These are phyloP conservation scores for Clarias fuscus DNA, from an alignment of 2,797 vertebrate genomes.

Conservation along the genomic window DNA sequence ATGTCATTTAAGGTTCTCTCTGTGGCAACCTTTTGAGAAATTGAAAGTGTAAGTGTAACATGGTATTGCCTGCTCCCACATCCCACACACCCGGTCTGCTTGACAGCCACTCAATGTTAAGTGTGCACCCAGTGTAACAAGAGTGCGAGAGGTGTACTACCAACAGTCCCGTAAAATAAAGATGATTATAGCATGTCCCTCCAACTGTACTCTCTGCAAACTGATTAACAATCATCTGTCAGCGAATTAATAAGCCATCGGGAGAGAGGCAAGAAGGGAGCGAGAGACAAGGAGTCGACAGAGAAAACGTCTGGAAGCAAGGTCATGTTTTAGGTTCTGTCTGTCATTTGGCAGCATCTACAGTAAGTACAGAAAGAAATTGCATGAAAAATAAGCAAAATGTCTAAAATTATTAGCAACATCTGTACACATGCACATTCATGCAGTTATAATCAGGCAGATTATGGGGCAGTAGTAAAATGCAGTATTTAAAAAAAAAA, in stretches of 20 bases:
- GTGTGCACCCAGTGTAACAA: conserved; percentile 76
- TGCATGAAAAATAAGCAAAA: background rate
- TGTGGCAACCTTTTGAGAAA: conserved; percentile 76
- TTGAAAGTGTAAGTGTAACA: conserved; percentile 76
- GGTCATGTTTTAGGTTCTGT: conserved; percentile 45
- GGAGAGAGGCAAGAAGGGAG: conserved; percentile 59
- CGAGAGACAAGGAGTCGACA: conserved; percentile 58
- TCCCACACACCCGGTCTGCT: conserved; percentile 76
- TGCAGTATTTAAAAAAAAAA: too few species aligned
- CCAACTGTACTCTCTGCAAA: conserved; percentile 72
- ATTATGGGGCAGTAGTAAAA: too few species aligned
- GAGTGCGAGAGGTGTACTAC: conserved; percentile 64
- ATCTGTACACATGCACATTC: too few species aligned
- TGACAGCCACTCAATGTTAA: conserved; percentile 79
- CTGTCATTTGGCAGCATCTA: conserved; percentile 55
- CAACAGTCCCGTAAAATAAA: conserved; percentile 71
- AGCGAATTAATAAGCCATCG: conserved; percentile 72
- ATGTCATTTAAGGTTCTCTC: conserved; percentile 81
- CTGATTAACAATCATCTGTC: conserved; percentile 77
- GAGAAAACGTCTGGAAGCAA: conserved; percentile 68
- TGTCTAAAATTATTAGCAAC: too few species aligned
- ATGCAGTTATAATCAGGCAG: too few species aligned
- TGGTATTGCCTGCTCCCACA: conserved; percentile 70
- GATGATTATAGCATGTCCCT: conserved; percentile 82
- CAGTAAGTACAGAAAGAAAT: conserved; percentile 32